Conservation (phyloP, 2,797 vertebrate genomes). For the Cyclura pinguis region DNA sequence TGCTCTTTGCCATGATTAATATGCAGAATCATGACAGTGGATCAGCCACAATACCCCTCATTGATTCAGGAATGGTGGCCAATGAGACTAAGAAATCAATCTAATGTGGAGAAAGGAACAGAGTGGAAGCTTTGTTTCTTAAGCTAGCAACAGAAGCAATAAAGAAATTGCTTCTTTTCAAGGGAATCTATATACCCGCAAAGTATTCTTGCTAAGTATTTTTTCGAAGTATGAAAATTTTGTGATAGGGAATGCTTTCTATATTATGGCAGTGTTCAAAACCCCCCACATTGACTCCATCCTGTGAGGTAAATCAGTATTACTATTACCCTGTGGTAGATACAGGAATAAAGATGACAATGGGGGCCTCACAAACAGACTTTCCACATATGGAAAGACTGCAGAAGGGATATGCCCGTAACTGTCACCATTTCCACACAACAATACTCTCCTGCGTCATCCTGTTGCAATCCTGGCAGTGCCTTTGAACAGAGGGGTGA, state of each 20-base stretch:
- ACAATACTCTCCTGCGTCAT: no score
- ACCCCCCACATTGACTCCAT: neutral
- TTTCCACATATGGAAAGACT: neutral
- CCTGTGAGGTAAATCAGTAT: neutral
- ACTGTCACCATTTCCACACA: no score
- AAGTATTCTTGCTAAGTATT: neutral
- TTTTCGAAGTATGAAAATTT: neutral
- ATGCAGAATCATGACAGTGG: fast-evolving
- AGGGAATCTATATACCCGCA: neutral
- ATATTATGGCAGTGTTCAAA: neutral
- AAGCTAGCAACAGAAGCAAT: neutral
- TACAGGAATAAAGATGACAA: neutral
- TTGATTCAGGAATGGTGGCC: fast-evolving
- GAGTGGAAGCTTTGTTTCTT: neutral
- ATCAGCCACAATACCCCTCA: neutral
- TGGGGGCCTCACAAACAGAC: neutral
- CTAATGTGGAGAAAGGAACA: neutral
- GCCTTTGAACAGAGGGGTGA: no score
- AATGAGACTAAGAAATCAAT: fast-evolving
- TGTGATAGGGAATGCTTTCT: neutral
- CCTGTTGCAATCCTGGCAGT: no score
- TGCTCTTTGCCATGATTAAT: neutral
- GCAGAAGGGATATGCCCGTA: neutral
- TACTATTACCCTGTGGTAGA: neutral
- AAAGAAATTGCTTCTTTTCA: neutral